Conservation (phyloP, 2,888 invertebrate species). For the Eulithis prunata region DNA sequence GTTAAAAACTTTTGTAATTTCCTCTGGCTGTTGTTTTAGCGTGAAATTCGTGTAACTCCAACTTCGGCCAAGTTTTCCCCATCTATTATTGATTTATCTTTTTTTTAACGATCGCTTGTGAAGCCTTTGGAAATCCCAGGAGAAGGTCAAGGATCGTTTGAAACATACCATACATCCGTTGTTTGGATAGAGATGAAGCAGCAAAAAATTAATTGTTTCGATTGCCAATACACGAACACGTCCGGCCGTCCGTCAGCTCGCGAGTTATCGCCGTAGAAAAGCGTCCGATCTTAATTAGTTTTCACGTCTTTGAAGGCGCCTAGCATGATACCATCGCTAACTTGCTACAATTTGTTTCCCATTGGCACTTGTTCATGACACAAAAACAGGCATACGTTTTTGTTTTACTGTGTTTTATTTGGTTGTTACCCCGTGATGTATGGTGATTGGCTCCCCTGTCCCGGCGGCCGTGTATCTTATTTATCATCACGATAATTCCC, state of each 20-base stretch:
- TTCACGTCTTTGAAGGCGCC: conserved; percentile 82
- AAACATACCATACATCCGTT: conserved; percentile 57
- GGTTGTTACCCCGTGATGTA: conserved; percentile 78
- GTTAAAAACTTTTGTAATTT: conserved; percentile 62
- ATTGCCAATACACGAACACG: conserved; percentile 80
- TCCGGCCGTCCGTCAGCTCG: conserved; percentile 69
- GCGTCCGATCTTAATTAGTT: conserved; percentile 84
- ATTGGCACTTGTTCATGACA: conserved; percentile 74
- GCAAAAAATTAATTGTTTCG: conserved; percentile 84
- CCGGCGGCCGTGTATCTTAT: conserved; percentile 77
- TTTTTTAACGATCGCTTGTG: conserved; percentile 38
- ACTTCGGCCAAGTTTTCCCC: conserved; percentile 25
- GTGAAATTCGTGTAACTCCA: conserved; percentile 32
- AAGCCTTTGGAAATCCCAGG: conserved; percentile 47
- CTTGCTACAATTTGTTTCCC: conserved; percentile 83
- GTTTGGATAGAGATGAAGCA: conserved; percentile 69
- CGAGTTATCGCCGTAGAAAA: conserved; percentile 82
- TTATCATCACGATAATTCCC: conserved; percentile 81
- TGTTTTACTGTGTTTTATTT: conserved; percentile 78
- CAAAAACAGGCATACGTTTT: conserved; percentile 70
- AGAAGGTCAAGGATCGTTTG: conserved; percentile 53
- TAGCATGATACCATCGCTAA: conserved; percentile 79
- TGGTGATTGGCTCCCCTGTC: conserved; percentile 82
- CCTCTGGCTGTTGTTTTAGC: conserved; percentile 44
- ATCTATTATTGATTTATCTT: conserved; percentile 33